phyloP scores from a whole-genome alignment of 2,113 vertebrate genomes.

The Sander vitreus region DNA sequence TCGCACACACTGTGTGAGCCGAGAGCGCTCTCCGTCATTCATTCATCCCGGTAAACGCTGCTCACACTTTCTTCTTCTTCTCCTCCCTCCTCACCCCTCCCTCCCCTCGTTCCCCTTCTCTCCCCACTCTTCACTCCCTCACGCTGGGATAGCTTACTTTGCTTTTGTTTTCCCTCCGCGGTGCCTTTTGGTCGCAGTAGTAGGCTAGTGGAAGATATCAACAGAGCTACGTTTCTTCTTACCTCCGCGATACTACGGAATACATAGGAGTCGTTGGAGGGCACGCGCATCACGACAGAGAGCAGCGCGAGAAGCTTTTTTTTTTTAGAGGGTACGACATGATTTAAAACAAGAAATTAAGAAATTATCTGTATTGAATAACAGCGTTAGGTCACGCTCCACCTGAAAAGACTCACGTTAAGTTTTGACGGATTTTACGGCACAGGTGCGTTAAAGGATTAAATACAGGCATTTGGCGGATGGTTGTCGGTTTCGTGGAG shows the following conservation, averaged over 20 bases:
- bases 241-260: conserved; percentile 46
- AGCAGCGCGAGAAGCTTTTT: conserved; percentile 36
- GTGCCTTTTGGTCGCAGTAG: conserved; percentile 47
- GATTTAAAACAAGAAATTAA: not conserved
- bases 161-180: conserved; percentile 20
- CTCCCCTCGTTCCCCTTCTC: not conserved
- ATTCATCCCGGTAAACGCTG: conserved; percentile 67
- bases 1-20: conserved; percentile 29
- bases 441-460: conserved; percentile 63
- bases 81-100: too few species aligned
- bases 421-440: conserved; percentile 60
- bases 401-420: conserved; percentile 5
- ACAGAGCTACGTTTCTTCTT: conserved; percentile 47
- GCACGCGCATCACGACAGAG: conserved; percentile 66
- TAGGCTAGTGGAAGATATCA: conserved; percentile 60
- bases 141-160: conserved; percentile 50
- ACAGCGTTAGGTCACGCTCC: conserved; percentile 11
- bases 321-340: conserved; percentile 9
- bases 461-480: conserved; percentile 56
- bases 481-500: conserved; percentile 70
- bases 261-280: conserved; percentile 55
- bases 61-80: conserved; percentile 40
- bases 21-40: conserved; percentile 55
- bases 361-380: not conserved
- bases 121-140: conserved; percentile 1